phyloP scores from a whole-genome alignment of 2,797 vertebrate genomes.

The Zenarchopterus dispar region DNA sequence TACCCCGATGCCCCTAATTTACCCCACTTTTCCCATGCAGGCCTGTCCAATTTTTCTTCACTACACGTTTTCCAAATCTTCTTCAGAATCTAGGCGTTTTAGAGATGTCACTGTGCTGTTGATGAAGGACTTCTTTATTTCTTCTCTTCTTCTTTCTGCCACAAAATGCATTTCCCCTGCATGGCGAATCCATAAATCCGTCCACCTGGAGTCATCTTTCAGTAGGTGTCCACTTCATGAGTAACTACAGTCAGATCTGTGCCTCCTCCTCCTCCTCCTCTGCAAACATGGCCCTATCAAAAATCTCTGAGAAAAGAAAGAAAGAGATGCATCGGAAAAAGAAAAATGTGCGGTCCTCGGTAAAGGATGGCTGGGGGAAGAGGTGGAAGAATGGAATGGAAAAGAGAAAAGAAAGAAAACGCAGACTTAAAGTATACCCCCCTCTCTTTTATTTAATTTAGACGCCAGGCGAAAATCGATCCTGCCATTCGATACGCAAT shows the following conservation, averaged over 20 bases:
- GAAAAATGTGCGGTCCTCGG: conserved; percentile 76
- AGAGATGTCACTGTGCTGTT: conserved; percentile 31
- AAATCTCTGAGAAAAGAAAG: conserved; percentile 76
- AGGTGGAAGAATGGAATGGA: conserved; percentile 78
- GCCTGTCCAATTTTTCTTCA: conserved; percentile 70
- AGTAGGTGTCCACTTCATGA: conserved; percentile 69
- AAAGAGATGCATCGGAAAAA: conserved; percentile 82
- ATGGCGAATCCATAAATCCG: conserved; percentile 76
- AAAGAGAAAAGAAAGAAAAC: conserved; percentile 86
- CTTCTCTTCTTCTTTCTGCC: conserved; percentile 22
- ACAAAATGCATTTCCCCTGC: conserved; percentile 28
- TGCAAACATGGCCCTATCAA: conserved; percentile 77
- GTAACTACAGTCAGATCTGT: conserved; percentile 73
- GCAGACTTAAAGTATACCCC: conserved; percentile 86
- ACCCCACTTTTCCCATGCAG: conserved; percentile 60
- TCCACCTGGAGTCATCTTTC: conserved; percentile 66
- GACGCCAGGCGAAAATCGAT: conserved; percentile 95
- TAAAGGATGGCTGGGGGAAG: conserved; percentile 81
- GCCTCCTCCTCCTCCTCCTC: conserved; percentile 47
- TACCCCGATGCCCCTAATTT: conserved; percentile 76
- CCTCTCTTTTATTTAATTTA: conserved; percentile 93
- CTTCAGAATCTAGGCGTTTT: conserved; percentile 31
- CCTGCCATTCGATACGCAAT: conserved; percentile 96
- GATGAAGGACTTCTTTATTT: conserved; percentile 21
- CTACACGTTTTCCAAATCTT: conserved; percentile 59